Evolutionary conservation across 2,113 vertebrate species (phyloP).

Genomic region (Arothron firmamentum): DNA sequence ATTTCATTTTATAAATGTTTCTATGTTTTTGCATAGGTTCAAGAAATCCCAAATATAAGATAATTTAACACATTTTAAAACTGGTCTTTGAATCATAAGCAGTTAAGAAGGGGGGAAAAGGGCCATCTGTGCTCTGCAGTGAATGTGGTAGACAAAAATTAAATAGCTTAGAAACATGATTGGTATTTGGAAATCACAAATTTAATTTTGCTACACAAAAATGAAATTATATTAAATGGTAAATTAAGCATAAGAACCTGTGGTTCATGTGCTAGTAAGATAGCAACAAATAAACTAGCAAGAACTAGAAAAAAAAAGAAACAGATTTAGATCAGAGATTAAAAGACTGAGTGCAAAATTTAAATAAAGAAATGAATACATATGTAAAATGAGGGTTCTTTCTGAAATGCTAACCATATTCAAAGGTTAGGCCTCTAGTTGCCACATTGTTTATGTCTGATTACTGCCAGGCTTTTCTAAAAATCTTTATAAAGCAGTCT

Average conservation of each 20-base stretch:
- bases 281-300: too few species aligned
- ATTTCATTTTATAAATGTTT: too few species aligned
- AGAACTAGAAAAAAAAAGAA: background rate
- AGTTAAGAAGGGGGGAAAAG: background rate
- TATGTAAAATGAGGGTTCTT: background rate
- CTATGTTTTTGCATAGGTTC: too few species aligned
- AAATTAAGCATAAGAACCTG: too few species aligned
- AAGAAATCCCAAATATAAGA: too few species aligned
- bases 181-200: background rate
- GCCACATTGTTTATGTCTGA: conserved; percentile 35
- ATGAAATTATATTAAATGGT: background rate
- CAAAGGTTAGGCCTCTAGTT: conserved; percentile 30
- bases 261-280: too few species aligned
- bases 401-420: conserved; percentile 11
- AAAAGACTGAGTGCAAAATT: background rate
- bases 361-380: conserved; percentile 5
- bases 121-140: too few species aligned
- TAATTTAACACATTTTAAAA: too few species aligned
- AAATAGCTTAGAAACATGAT: background rate
- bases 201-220: background rate
- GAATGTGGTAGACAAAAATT: background rate
- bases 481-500: conserved; percentile 57
- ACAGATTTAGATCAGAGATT: background rate
- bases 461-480: conserved; percentile 34
- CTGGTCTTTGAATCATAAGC: too few species aligned